Conservation (phyloP, 2,113 vertebrate species). For the Mystacornis crossleyi region DNA sequence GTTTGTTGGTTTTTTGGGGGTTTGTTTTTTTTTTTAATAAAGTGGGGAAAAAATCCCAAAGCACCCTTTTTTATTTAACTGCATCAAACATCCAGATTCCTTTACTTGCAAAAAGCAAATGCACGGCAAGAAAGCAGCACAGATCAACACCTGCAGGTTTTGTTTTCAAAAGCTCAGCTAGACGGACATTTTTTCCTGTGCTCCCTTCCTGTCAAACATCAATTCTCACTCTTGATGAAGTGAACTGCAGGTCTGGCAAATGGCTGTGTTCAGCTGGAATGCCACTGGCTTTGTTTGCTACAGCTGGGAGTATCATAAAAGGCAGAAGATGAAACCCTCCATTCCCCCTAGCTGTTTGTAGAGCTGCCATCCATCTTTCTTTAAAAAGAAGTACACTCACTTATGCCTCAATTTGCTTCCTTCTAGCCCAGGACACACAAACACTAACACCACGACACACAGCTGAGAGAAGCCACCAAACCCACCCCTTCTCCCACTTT, state of each 20-base stretch:
- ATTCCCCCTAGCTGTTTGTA: neutral
- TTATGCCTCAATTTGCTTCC: neutral
- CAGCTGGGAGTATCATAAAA: neutral
- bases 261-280: neutral
- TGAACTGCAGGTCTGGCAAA: neutral
- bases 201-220: neutral
- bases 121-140: neutral
- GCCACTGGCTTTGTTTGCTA: neutral
- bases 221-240: neutral
- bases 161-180: neutral
- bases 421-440: neutral
- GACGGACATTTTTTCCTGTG: neutral
- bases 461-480: neutral
- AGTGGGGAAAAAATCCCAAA: neutral
- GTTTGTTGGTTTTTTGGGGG: rapidly evolving
- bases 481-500: neutral
- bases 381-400: neutral
- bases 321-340: neutral
- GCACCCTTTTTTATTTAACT: neutral
- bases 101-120: neutral
- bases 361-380: neutral
- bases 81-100: neutral
- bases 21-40: neutral
- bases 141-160: neutral
- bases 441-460: rapidly evolving